Evolutionary conservation across 2,888 invertebrate genomes (phyloP).

Genomic region (Ochropleura leucogaster): DNA sequence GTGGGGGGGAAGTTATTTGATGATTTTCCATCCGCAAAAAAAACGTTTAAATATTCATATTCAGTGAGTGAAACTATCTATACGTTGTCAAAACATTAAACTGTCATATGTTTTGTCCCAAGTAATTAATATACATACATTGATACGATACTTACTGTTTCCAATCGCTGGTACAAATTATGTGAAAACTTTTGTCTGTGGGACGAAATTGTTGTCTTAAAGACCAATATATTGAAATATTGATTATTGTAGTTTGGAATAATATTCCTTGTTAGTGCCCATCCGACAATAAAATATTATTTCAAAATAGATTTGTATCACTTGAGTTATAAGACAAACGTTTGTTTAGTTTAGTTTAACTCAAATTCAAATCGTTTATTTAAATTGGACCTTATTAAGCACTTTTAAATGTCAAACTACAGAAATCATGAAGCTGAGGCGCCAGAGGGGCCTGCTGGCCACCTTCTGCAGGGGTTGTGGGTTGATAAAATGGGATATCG

Average conservation of each 20-base stretch:
- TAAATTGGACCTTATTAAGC: too few relatives aligned
- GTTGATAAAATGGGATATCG: too few relatives aligned
- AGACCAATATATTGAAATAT: background rate
- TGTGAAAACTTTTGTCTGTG: slow-evolving; percentile 24
- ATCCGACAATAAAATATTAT: background rate
- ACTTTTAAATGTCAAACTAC: too few relatives aligned
- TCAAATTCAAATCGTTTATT: too few relatives aligned
- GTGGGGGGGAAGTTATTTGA: too few relatives aligned
- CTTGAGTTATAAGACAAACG: background rate
- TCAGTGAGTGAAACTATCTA: too few relatives aligned
- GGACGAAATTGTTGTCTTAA: slow-evolving; percentile 10
- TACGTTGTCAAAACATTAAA: background rate
- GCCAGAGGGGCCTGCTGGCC: too few relatives aligned
- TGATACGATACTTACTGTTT: slow-evolving; percentile 23
- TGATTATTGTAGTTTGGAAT: slow-evolving; percentile 1
- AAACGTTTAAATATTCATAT: too few relatives aligned
- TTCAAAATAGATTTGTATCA: background rate
- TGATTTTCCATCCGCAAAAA: too few relatives aligned
- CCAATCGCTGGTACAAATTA: slow-evolving; percentile 21
- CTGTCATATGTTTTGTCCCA: background rate
- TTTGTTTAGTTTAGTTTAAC: background rate
- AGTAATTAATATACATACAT: slow-evolving; percentile 1
- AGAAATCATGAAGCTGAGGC: too few relatives aligned
- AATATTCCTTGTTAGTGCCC: background rate
- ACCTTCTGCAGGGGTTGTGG: too few relatives aligned